phyloP scores from a whole-genome alignment of 1,140 invertebrate species.

The Bombus affinis region DNA sequence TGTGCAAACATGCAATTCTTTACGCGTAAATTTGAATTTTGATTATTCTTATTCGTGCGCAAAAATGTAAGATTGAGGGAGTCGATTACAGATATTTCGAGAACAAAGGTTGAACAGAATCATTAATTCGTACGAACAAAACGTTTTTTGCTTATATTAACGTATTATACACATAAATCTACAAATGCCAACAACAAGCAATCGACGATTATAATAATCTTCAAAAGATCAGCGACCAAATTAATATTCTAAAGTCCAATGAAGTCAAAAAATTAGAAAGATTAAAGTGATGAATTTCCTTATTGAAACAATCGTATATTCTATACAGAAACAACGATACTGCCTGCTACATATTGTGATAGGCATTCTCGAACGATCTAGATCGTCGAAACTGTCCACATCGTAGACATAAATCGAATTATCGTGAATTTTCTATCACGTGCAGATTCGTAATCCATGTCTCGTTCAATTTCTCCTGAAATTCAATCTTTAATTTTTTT shows the following conservation, averaged over 20 bases:
- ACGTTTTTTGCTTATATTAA: not conserved
- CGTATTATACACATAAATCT: not conserved
- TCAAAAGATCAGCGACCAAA: not conserved
- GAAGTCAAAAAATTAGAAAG: too few relatives aligned
- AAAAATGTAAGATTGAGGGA: not conserved
- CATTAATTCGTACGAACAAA: not conserved
- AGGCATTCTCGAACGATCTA: too few relatives aligned
- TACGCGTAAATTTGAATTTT: not conserved
- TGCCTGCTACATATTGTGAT: too few relatives aligned
- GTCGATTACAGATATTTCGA: not conserved
- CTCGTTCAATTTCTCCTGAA: not conserved
- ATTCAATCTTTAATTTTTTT: not conserved
- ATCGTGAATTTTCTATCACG: not conserved
- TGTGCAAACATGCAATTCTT: too few relatives aligned
- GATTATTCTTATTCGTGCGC: too few relatives aligned
- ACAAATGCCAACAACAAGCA: too few relatives aligned
- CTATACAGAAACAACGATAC: too few relatives aligned
- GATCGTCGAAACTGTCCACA: not conserved
- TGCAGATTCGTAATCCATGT: not conserved
- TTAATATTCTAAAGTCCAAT: too few relatives aligned
- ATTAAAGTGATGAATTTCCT: not conserved
- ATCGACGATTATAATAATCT: not conserved
- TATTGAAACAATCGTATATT: too few relatives aligned
- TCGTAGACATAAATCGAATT: not conserved
- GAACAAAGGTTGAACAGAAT: not conserved